Percentiles rank a stretch among this genome's conserved stretches.
phyloP scores from a whole-genome alignment of 2,113 vertebrate genomes.

The Carettochelys insculpta region DNA sequence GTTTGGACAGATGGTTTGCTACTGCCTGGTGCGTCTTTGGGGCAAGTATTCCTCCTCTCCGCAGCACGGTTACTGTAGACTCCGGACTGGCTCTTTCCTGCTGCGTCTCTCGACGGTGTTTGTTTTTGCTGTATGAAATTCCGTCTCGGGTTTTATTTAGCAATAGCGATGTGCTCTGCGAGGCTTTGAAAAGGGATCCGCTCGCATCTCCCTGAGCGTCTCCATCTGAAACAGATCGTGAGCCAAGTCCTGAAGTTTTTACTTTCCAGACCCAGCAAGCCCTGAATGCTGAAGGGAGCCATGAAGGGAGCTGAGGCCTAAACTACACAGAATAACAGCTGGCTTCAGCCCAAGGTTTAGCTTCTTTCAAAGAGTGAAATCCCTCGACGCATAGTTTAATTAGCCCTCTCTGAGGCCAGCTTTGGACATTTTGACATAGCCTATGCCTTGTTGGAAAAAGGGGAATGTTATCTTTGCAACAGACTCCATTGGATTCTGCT shows the following conservation, averaged over 20 bases:
- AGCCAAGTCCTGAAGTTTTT: conserved; percentile 57
- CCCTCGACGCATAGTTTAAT: background rate
- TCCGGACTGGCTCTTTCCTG: conserved; percentile 55
- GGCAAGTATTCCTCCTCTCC: conserved; percentile 68
- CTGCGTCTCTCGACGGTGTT: conserved; percentile 60
- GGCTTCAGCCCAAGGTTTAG: conserved; percentile 1
- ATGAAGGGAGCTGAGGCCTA: conserved; percentile 14
- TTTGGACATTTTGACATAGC: background rate
- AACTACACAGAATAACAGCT: background rate
- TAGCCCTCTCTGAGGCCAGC: background rate
- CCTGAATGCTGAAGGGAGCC: conserved; percentile 25
- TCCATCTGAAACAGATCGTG: conserved; percentile 47
- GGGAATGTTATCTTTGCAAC: background rate
- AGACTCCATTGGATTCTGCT: background rate
- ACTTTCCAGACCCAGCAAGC: conserved; percentile 39
- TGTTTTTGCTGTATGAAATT: conserved; percentile 70
- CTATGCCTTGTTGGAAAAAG: background rate
- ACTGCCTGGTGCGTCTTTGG: conserved; percentile 67
- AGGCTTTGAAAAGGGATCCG: conserved; percentile 69
- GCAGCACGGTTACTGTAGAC: conserved; percentile 51
- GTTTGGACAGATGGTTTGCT: conserved; percentile 74
- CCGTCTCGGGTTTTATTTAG: conserved; percentile 63
- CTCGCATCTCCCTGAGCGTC: conserved; percentile 40
- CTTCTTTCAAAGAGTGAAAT: conserved; percentile 7
- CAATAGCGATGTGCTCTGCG: conserved; percentile 60